These are phyloP conservation scores for Musca vetustissima DNA, from an alignment of 1,140 invertebrate genomes.

Conservation along the genomic window DNA sequence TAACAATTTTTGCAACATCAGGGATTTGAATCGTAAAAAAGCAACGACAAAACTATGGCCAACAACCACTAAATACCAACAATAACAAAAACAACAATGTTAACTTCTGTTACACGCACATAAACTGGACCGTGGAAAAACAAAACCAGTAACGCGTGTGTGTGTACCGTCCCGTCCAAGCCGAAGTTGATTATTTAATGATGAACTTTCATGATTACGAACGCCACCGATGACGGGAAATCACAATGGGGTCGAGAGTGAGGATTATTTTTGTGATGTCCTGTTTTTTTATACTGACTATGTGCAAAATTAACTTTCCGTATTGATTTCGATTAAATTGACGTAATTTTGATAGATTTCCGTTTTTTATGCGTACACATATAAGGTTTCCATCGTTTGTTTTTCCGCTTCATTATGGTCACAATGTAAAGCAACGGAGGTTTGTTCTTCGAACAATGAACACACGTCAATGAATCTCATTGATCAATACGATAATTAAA, in stretches of 20 bases:
- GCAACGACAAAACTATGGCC: too few relatives aligned
- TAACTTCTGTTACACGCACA: too few relatives aligned
- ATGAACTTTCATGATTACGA: conserved; percentile 6
- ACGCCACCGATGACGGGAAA: not conserved
- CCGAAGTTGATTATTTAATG: not conserved
- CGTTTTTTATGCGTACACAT: not conserved
- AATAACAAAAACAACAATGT: too few relatives aligned
- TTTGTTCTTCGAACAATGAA: not conserved
- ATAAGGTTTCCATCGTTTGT: not conserved
- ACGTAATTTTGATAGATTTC: conserved; percentile 20
- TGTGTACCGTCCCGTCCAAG: not conserved
- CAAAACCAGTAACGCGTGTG: not conserved
- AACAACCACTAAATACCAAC: too few relatives aligned
- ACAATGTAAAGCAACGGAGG: not conserved
- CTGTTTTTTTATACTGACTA: not conserved
- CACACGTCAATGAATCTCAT: not conserved
- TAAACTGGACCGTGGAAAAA: too few relatives aligned
- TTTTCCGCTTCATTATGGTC: not conserved
- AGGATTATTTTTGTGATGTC: too few relatives aligned
- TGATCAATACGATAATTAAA: conserved; percentile 18
- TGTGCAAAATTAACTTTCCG: conserved; percentile 10
- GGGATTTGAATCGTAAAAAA: conserved; percentile 23
- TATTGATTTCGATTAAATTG: conserved; percentile 23
- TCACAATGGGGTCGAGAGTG: not conserved
- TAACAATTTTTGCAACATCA: conserved; percentile 18